Conservation (phyloP, 2,888 invertebrate species). For the Drosophila picticornis region DNA sequence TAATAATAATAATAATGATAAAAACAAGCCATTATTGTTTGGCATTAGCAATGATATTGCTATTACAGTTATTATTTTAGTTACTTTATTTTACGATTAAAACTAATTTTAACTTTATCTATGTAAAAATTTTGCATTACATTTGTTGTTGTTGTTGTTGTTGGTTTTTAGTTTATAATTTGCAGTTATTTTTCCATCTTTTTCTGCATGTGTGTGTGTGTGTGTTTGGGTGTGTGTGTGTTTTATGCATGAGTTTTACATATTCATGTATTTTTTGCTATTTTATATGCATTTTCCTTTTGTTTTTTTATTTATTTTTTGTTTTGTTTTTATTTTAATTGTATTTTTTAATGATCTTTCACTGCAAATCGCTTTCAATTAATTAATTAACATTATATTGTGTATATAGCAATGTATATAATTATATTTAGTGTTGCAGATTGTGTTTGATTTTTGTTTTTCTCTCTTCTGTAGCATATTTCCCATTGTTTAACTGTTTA, state of each 20-base stretch:
- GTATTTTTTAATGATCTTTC: conserved; percentile 23
- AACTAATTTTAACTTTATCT: conserved; percentile 70
- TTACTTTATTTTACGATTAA: conserved; percentile 61
- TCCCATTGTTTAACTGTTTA: conserved; percentile 31
- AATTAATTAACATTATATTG: conserved; percentile 45
- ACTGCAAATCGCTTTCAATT: conserved; percentile 52
- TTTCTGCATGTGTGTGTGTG: conserved; percentile 7
- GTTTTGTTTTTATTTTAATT: conserved; percentile 11
- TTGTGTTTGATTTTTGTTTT: conserved; percentile 33
- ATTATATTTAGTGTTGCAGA: conserved; percentile 30
- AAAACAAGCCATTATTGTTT: conserved; percentile 54
- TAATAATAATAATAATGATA: conserved; percentile 61
- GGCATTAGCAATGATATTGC: conserved; percentile 64
- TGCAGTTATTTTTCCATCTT: conserved; percentile 4
- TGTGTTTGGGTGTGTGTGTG: conserved; percentile 2
- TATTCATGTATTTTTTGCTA: conserved; percentile 29
- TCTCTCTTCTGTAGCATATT: conserved; percentile 27
- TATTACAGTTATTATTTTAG: conserved; percentile 64
- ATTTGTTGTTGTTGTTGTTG: conserved; percentile 19
- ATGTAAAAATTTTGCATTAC: conserved; percentile 66
- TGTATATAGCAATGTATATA: conserved; percentile 39
- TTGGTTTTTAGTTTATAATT: conserved; percentile 21
- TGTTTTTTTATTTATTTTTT: not conserved
- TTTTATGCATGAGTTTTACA: conserved; percentile 51
- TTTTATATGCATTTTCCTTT: conserved; percentile 25